Evolutionary conservation across 1,140 invertebrate species (phyloP).

Genomic region (Vanessa tameamea): DNA sequence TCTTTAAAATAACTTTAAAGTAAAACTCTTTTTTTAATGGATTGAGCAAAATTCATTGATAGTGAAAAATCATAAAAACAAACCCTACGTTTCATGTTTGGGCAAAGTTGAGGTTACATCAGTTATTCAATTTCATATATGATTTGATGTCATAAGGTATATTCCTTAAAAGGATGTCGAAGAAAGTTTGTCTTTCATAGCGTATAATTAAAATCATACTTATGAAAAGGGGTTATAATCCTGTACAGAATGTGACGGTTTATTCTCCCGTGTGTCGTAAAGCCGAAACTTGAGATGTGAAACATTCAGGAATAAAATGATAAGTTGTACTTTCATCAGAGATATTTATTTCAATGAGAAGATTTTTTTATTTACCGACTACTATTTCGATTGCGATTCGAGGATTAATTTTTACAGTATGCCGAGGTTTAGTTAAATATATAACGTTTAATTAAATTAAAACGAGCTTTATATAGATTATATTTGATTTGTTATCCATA

Average conservation of each 20-base stretch:
- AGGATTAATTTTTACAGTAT: constrained; percentile 29
- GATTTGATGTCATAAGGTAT: no score
- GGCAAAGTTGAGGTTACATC: no score
- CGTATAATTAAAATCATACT: constrained; percentile 44
- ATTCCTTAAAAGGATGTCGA: no score
- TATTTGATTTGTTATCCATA: constrained; percentile 10
- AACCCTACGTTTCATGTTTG: no score
- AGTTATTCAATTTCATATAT: no score
- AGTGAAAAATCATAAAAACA: no score
- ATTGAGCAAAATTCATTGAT: no score
- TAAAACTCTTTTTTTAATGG: no score
- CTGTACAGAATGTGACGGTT: constrained; percentile 19
- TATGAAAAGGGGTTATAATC: constrained; percentile 24
- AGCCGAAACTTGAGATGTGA: constrained; percentile 40
- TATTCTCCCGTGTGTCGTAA: constrained; percentile 38
- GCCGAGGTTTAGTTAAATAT: constrained; percentile 14
- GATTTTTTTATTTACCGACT: constrained; percentile 12
- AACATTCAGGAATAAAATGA: constrained; percentile 37
- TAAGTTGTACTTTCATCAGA: constrained; percentile 32
- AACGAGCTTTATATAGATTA: constrained; percentile 17
- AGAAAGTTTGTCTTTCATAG: constrained; percentile 27
- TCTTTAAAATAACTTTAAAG: no score
- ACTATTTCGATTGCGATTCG: constrained; percentile 20
- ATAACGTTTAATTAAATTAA: constrained; percentile 24
- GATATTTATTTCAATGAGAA: constrained; percentile 28